A percentile compares a stretch with the other conserved stretches of the same genome.
Evolutionary conservation across 2,888 invertebrate genomes (phyloP).

Genomic region (Latheticus oryzae): DNA sequence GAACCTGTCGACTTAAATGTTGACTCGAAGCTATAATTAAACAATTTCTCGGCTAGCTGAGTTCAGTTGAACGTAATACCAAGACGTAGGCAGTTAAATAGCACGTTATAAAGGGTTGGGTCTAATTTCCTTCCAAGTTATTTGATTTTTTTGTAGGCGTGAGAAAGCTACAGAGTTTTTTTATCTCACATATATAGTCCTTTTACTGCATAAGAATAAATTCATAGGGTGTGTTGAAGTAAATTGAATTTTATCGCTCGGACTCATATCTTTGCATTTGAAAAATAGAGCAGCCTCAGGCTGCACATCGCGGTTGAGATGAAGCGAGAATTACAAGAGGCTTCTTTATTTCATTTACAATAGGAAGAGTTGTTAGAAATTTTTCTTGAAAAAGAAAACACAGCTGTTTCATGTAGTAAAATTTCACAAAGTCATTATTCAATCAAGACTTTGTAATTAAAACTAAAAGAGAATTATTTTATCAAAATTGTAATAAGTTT

Average conservation of each 20-base stretch:
- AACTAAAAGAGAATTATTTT: too few relatives aligned
- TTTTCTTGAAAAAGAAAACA: too few relatives aligned
- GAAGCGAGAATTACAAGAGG: slow-evolving; percentile 46
- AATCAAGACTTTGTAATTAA: too few relatives aligned
- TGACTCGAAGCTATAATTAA: slow-evolving; percentile 54
- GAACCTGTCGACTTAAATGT: slow-evolving; percentile 47
- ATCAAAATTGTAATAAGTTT: too few relatives aligned
- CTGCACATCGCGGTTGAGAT: slow-evolving; percentile 50
- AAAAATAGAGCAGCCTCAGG: slow-evolving; percentile 56
- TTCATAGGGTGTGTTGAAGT: slow-evolving; percentile 45
- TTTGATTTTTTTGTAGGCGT: slow-evolving; percentile 38
- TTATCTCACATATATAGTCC: too few relatives aligned
- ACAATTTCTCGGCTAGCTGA: slow-evolving; percentile 51
- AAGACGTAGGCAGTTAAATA: slow-evolving; percentile 36
- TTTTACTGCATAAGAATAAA: too few relatives aligned
- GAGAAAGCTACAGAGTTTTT: slow-evolving; percentile 31
- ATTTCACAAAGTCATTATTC: too few relatives aligned
- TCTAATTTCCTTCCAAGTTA: slow-evolving; percentile 14
- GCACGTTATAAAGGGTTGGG: slow-evolving; percentile 38
- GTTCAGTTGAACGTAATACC: slow-evolving; percentile 25
- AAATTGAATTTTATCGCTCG: slow-evolving; percentile 57
- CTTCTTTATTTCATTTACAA: slow-evolving; percentile 51
- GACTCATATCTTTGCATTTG: slow-evolving; percentile 54
- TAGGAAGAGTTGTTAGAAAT: too few relatives aligned
- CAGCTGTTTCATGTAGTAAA: too few relatives aligned